Evolutionary conservation across 2,888 invertebrate genomes (phyloP).

Genomic region (Calameuta idolon): DNA sequence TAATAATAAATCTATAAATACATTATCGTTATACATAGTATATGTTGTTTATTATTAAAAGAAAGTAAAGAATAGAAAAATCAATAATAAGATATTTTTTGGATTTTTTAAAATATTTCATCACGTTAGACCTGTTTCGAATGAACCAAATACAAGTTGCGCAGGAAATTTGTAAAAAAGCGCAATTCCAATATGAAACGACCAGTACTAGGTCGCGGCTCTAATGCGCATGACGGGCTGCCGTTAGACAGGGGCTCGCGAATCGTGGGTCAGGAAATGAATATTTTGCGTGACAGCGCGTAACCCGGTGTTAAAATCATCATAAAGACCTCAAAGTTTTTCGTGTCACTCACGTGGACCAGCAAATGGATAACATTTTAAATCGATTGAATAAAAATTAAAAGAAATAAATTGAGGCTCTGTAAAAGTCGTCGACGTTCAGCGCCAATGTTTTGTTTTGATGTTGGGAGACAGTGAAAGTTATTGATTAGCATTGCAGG

Average conservation of each 20-base stretch:
- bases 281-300: slow-evolving; percentile 17
- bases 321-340: background rate
- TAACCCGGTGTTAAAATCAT: background rate
- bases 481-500: slow-evolving; percentile 6
- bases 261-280: slow-evolving; percentile 9
- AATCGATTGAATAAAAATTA: background rate
- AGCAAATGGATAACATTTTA: background rate
- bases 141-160: background rate
- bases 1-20: background rate
- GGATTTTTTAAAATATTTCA: background rate
- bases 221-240: slow-evolving; percentile 36
- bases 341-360: background rate
- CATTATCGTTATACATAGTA: background rate
- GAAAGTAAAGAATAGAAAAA: background rate
- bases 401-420: background rate
- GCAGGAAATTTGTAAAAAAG: background rate
- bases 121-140: background rate
- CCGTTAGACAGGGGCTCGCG: slow-evolving; percentile 25
- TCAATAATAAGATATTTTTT: background rate
- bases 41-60: background rate
- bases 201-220: slow-evolving; percentile 25
- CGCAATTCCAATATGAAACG: slow-evolving; percentile 17
- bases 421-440: background rate
- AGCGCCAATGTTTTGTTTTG: slow-evolving; percentile 1
- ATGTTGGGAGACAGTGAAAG: slow-evolving; percentile 8